These are phyloP conservation scores for Sorex maritimensis DNA, from an alignment of 2,797 vertebrate species.

Conservation along the genomic window DNA sequence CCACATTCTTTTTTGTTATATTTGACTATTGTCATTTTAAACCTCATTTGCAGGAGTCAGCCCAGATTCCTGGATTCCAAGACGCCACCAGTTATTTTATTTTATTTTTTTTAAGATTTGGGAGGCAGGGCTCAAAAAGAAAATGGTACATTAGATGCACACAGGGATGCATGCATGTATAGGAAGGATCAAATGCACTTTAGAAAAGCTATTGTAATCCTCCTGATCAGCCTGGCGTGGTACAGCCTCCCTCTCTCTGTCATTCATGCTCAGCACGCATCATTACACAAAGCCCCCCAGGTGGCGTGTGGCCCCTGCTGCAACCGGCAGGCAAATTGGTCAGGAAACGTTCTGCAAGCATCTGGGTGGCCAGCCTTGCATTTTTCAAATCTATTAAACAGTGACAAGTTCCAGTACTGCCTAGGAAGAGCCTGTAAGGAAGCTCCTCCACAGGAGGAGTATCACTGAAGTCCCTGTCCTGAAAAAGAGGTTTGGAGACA, in stretches of 20 bases:
- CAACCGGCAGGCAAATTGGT: background rate
- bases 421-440: background rate
- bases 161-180: background rate
- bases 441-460: background rate
- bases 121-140: background rate
- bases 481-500: background rate
- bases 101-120: background rate
- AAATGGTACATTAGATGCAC: background rate
- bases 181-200: background rate
- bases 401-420: background rate
- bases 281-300: background rate
- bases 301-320: background rate
- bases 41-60: background rate
- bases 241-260: background rate
- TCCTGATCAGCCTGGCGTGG: background rate
- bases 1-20: slow-evolving; percentile 54
- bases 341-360: background rate
- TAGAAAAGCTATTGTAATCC: background rate
- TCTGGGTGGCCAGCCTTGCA: slow-evolving; percentile 33
- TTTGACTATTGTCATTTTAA: slow-evolving; percentile 38
- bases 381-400: slow-evolving; percentile 64
- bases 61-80: slow-evolving; percentile 18
- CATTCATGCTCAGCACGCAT: background rate
- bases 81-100: background rate
- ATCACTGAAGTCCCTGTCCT: background rate